Conservation (phyloP, 2,113 vertebrate genomes). For the Neotoma lepida region DNA sequence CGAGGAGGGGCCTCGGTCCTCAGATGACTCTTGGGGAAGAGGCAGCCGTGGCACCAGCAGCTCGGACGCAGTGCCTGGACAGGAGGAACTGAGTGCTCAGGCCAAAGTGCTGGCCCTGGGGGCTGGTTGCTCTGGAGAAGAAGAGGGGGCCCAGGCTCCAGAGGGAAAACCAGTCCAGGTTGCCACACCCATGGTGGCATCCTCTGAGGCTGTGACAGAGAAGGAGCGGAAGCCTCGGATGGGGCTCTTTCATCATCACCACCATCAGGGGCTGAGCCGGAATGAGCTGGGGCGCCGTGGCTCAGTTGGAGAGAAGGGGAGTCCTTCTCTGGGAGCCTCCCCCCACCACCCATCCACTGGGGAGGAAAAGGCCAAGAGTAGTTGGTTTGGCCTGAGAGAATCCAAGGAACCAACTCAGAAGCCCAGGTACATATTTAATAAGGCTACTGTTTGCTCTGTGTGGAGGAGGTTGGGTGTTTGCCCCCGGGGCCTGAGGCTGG, state of each 20-base stretch:
- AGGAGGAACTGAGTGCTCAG: slow-evolving; percentile 56
- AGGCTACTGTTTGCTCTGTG: neutral
- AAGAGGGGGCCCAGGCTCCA: slow-evolving; percentile 61
- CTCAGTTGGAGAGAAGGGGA: slow-evolving; percentile 78
- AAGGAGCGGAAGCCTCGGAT: slow-evolving; percentile 86
- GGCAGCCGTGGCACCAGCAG: slow-evolving; percentile 25
- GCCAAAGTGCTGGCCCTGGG: neutral
- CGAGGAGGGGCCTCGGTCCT: slow-evolving; percentile 76
- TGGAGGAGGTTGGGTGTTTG: slow-evolving; percentile 20
- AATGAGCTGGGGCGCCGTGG: slow-evolving; percentile 80
- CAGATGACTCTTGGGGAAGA: slow-evolving; percentile 43
- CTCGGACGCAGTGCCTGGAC: slow-evolving; percentile 42
- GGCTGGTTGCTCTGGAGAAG: slow-evolving; percentile 76
- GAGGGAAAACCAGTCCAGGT: slow-evolving; percentile 83
- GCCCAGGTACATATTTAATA: slow-evolving; percentile 91
- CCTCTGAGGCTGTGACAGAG: slow-evolving; percentile 70
- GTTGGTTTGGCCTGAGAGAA: slow-evolving; percentile 94
- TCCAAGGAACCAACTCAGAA: slow-evolving; percentile 86
- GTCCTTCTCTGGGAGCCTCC: neutral
- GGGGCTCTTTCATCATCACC: slow-evolving; percentile 88
- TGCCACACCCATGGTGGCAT: slow-evolving; percentile 65
- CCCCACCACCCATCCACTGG: neutral
- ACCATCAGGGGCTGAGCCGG: slow-evolving; percentile 83
- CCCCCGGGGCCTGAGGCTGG: neutral
- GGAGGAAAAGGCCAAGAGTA: slow-evolving; percentile 87